phyloP scores from a whole-genome alignment of 1,140 invertebrate species.

The Theocolax elegans region DNA sequence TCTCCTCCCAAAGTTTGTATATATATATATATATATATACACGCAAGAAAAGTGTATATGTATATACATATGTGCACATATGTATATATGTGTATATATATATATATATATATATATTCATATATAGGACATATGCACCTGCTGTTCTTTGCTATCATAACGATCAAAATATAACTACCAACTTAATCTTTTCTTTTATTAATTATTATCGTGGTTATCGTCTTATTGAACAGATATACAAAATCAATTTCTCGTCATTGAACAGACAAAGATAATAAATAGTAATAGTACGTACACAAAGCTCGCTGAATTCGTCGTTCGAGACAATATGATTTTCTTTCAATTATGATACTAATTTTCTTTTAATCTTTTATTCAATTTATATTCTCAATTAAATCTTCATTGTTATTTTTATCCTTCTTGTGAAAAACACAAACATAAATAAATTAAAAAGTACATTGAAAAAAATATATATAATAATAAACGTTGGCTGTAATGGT shows the following conservation, averaged over 20 bases:
- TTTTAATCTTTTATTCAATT: conserved; percentile 5
- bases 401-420: too few relatives aligned
- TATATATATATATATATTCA: conserved; percentile 16
- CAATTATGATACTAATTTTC: conserved; percentile 15
- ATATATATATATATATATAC: too few relatives aligned
- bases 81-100: too few relatives aligned
- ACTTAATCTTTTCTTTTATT: conserved; percentile 24
- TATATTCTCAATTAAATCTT: neutral
- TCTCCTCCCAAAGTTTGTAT: conserved; percentile 14
- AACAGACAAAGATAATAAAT: conserved; percentile 22
- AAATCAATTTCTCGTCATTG: conserved; percentile 26
- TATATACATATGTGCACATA: conserved; percentile 15
- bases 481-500: conserved; percentile 17
- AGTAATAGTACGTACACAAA: conserved; percentile 27
- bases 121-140: neutral
- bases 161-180: conserved; percentile 16
- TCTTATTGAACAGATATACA: conserved; percentile 36
- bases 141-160: conserved; percentile 7
- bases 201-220: conserved; percentile 27
- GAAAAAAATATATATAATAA: too few relatives aligned
- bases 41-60: conserved; percentile 22
- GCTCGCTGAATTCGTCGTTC: conserved; percentile 33
- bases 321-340: conserved; percentile 22
- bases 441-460: conserved; percentile 39
- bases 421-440: conserved; percentile 32